Conservation (phyloP, 1,140 invertebrate genomes). For the Metopolophium dirhodum region DNA sequence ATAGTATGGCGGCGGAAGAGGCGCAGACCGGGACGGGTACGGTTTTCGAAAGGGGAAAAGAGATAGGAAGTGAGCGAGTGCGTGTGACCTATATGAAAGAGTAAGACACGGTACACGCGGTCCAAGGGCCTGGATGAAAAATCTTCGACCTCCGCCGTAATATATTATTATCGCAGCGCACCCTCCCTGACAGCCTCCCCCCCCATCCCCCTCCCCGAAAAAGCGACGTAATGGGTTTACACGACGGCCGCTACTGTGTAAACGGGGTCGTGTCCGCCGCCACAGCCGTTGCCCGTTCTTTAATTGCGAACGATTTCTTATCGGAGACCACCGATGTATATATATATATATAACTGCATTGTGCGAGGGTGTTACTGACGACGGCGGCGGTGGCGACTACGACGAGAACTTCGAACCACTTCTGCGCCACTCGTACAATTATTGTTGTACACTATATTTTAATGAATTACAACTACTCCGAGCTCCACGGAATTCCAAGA, state of each 20-base stretch:
- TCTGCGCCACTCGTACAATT: not conserved
- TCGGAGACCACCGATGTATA: not conserved
- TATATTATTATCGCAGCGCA: not conserved
- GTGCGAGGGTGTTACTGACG: not conserved
- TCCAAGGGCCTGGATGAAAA: not conserved
- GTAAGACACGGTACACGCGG: not conserved
- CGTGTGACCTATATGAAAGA: not conserved
- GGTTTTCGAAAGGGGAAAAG: not conserved
- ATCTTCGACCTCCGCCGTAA: not conserved
- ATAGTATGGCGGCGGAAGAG: not conserved
- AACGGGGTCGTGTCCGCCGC: not conserved
- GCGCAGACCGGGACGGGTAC: no score
- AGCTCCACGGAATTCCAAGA: not conserved
- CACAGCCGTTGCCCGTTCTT: not conserved
- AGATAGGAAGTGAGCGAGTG: not conserved
- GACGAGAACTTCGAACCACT: not conserved
- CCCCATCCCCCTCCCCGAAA: no score
- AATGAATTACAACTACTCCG: not conserved
- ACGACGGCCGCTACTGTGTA: not conserved
- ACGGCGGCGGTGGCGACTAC: no score
- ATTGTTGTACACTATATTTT: not conserved
- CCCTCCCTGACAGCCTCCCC: not conserved
- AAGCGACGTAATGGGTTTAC: not conserved
- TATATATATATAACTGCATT: not conserved
- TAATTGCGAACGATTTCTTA: not conserved